These are phyloP conservation scores for Diabrotica virgifera DNA, from an alignment of 1,140 invertebrate species.

Conservation along the genomic window DNA sequence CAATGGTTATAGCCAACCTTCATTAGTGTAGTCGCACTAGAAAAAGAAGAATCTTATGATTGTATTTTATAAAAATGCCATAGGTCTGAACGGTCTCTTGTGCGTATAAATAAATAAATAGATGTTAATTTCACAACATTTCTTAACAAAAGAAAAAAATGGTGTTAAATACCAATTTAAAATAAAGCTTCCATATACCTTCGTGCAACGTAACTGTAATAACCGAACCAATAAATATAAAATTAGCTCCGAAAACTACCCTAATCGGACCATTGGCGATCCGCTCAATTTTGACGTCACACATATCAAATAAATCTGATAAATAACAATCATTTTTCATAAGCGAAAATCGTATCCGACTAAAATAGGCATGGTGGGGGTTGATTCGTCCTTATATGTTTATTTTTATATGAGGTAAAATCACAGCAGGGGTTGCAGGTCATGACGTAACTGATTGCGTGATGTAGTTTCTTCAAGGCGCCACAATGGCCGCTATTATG, in stretches of 20 bases:
- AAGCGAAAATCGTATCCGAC: background rate
- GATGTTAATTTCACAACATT: too few species aligned
- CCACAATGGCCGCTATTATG: constrained; percentile 8
- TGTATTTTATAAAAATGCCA: too few species aligned
- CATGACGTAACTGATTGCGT: constrained; percentile 16
- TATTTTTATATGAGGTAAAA: constrained; percentile 10
- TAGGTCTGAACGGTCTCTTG: too few species aligned
- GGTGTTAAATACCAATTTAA: too few species aligned
- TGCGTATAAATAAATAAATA: too few species aligned
- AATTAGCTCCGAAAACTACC: background rate
- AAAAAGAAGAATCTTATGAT: too few species aligned
- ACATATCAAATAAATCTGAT: background rate
- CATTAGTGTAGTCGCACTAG: too few species aligned
- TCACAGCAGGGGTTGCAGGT: constrained; percentile 13
- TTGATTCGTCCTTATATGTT: background rate
- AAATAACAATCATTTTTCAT: background rate
- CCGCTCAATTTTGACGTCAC: background rate
- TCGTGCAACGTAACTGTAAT: too few species aligned
- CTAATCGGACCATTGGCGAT: background rate
- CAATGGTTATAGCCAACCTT: too few species aligned
- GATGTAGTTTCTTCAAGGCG: constrained; percentile 12
- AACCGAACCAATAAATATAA: too few species aligned
- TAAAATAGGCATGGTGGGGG: background rate
- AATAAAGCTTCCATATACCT: too few species aligned
- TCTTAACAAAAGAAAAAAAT: too few species aligned